Evolutionary conservation across 1,140 invertebrate genomes (phyloP).

Genomic region (Neodiprion virginianus): DNA sequence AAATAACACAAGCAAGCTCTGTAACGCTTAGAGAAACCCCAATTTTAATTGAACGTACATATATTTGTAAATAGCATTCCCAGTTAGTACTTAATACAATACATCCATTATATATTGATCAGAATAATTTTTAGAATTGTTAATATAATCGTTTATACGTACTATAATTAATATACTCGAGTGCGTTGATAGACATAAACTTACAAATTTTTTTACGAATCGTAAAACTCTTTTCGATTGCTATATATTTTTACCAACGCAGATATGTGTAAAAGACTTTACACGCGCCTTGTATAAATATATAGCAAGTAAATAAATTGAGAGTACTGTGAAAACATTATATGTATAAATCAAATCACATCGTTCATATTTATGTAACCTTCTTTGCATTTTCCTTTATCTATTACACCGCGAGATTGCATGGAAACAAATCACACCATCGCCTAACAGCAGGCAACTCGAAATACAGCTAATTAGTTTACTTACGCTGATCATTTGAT

Average conservation of each 20-base stretch:
- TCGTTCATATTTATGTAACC: neutral
- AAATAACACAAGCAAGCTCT: neutral
- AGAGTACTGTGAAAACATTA: neutral
- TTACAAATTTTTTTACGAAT: slow-evolving; percentile 31
- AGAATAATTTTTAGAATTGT: slow-evolving; percentile 8
- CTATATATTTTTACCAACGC: neutral
- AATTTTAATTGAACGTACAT: slow-evolving; percentile 20
- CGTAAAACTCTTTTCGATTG: slow-evolving; percentile 32
- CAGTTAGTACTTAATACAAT: slow-evolving; percentile 25
- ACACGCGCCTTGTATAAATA: neutral
- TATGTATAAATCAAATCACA: neutral
- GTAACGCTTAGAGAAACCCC: neutral
- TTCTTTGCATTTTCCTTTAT: too few species aligned
- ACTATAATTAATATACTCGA: slow-evolving; percentile 40
- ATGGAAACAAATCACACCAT: too few species aligned
- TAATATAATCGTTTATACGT: slow-evolving; percentile 20
- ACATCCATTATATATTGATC: neutral
- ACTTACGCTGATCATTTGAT: too few species aligned
- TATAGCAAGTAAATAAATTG: neutral
- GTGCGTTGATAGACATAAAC: slow-evolving; percentile 39
- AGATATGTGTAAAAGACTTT: neutral
- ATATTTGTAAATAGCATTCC: slow-evolving; percentile 47
- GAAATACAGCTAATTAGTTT: too few species aligned
- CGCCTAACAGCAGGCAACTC: too few species aligned
- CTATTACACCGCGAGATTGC: too few species aligned